A percentile compares a stretch with the other conserved stretches of the same genome.
phyloP scores from a whole-genome alignment of 2,797 vertebrate species.

The Manis crassicaudata region DNA sequence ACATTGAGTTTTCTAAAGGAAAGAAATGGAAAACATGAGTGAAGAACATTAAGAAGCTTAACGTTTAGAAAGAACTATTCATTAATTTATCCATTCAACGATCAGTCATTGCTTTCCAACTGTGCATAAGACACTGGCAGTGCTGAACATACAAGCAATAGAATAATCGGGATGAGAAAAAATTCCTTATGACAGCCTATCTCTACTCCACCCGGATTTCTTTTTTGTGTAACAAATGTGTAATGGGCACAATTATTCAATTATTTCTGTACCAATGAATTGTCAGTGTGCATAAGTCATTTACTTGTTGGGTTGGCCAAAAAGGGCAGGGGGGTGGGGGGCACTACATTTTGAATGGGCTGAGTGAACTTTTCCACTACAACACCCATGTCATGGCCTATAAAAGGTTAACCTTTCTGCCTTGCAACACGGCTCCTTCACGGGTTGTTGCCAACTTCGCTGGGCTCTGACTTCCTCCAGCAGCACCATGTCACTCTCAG shows the following conservation, averaged over 20 bases:
- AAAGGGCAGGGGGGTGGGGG: background rate
- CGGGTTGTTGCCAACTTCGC: accelerated
- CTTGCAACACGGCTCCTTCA: accelerated
- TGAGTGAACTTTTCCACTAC: slow-evolving; percentile 69
- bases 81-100: background rate
- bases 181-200: slow-evolving; percentile 58
- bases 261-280: slow-evolving; percentile 79
- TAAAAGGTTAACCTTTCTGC: slow-evolving; percentile 67
- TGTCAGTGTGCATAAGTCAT: slow-evolving; percentile 68
- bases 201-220: slow-evolving; percentile 81
- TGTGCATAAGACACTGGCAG: background rate
- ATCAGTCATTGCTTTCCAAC: background rate
- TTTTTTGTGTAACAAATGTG: slow-evolving; percentile 76
- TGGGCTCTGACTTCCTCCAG: background rate
- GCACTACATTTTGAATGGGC: slow-evolving; percentile 47
- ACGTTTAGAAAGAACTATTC: background rate
- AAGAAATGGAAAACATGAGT: background rate
- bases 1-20: background rate
- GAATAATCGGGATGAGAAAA: background rate
- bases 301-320: slow-evolving; percentile 21
- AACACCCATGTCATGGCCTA: slow-evolving; percentile 64
- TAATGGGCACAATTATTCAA: slow-evolving; percentile 72
- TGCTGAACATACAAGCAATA: background rate
- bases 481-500: slow-evolving; percentile 79
- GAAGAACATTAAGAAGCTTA: background rate